Percentiles rank a stretch among this genome's conserved stretches.
Conservation (phyloP, 2,113 vertebrate species). For the Toxostoma redivivum region DNA sequence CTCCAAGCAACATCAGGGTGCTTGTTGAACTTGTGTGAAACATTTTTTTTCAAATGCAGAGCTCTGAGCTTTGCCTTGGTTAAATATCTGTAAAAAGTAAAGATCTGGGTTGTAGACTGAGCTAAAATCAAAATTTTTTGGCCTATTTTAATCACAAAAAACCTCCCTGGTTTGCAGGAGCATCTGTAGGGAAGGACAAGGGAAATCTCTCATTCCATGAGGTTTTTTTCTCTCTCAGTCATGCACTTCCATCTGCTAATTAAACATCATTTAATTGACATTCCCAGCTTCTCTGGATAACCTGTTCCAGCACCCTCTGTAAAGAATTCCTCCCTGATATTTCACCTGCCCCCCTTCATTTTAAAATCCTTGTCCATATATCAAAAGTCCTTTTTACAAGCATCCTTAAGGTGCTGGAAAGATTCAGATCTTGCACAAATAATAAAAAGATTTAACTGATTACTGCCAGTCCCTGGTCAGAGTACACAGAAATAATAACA, state of each 20-base stretch:
- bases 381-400: neutral
- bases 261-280: neutral
- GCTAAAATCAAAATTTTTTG: neutral
- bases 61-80: neutral
- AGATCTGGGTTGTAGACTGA: neutral
- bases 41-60: neutral
- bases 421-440: neutral
- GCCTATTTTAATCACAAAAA: neutral
- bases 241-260: neutral
- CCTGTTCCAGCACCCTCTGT: neutral
- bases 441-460: neutral
- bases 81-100: neutral
- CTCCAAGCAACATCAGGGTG: neutral
- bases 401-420: too few species aligned
- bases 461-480: neutral
- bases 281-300: neutral
- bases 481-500: rapidly evolving
- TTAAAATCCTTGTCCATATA: neutral
- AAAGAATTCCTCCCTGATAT: neutral
- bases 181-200: neutral
- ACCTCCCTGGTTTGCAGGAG: neutral
- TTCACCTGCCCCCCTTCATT: too few species aligned
- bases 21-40: neutral
- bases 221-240: neutral
- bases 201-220: neutral